phyloP scores from a whole-genome alignment of 1,140 invertebrate genomes.

The Camponotus vicinus region DNA sequence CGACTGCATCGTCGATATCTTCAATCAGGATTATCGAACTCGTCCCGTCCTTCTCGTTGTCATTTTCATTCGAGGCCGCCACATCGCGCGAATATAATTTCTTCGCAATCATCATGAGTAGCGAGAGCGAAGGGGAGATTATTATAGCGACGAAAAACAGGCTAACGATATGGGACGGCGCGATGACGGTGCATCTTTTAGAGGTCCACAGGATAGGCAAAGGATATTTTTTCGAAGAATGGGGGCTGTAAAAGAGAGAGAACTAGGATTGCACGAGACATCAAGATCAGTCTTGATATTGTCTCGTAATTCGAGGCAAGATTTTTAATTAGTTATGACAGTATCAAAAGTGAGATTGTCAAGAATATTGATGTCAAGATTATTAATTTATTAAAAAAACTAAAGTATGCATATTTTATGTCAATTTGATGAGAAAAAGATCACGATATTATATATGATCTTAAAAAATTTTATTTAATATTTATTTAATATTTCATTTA shows the following conservation, averaged over 20 bases:
- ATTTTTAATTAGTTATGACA: too few species aligned
- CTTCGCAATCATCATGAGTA: conserved; percentile 48
- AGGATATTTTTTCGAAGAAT: conserved; percentile 56
- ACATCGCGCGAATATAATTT: not conserved
- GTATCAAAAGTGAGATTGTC: too few species aligned
- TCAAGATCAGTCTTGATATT: too few species aligned
- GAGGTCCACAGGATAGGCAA: not conserved
- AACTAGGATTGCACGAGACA: too few species aligned
- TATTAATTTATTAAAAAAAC: too few species aligned
- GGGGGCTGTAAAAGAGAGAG: not conserved
- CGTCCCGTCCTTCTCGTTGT: conserved; percentile 5
- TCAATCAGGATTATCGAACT: conserved; percentile 9
- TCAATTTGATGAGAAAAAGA: too few species aligned
- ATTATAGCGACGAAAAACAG: conserved; percentile 41
- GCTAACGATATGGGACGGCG: conserved; percentile 54
- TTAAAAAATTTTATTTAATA: too few species aligned
- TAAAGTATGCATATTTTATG: too few species aligned
- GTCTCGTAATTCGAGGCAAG: too few species aligned
- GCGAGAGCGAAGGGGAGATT: conserved; percentile 34
- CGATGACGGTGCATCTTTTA: conserved; percentile 40
- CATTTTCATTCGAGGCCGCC: conserved; percentile 50
- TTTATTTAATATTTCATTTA: too few species aligned
- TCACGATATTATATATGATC: too few species aligned
- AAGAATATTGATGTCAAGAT: too few species aligned
- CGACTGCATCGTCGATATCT: not conserved